Evolutionary conservation across 30 jellyfish, hydroid and myxozoan genomes (phyloP).

Genomic region (Clytia hemisphaerica): DNA sequence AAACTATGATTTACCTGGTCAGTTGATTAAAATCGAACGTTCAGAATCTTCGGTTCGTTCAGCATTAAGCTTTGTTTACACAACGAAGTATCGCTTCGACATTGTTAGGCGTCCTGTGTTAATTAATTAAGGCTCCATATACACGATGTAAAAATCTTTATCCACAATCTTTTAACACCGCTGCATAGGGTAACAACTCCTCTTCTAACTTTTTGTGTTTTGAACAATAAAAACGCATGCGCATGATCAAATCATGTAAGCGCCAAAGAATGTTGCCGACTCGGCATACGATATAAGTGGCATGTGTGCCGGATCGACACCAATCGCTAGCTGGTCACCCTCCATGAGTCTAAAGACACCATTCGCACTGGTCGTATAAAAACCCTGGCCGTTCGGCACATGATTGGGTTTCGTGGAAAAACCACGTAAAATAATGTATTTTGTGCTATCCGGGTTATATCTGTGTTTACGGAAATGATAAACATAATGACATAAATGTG

Average conservation of each 20-base stretch:
- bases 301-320: constrained; percentile 25
- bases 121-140: too few relatives aligned
- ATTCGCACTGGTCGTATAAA: constrained; percentile 22
- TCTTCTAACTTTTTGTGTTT: too few relatives aligned
- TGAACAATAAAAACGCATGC: too few relatives aligned
- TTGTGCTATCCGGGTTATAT: not conserved
- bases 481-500: constrained; percentile 28
- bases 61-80: too few relatives aligned
- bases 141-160: too few relatives aligned
- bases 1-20: too few relatives aligned
- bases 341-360: constrained; percentile 37
- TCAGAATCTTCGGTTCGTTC: too few relatives aligned
- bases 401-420: constrained; percentile 29
- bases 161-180: too few relatives aligned
- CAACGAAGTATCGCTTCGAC: too few relatives aligned
- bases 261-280: constrained; percentile 43
- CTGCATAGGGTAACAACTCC: too few relatives aligned
- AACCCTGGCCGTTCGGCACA: constrained; percentile 2
- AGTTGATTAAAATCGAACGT: too few relatives aligned
- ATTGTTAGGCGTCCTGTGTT: too few relatives aligned
- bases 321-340: constrained; percentile 41
- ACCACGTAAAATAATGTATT: constrained; percentile 14
- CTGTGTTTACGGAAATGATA: constrained; percentile 22
- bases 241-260: constrained; percentile 15
- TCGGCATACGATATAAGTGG: constrained; percentile 24